Evolutionary conservation across 2,888 invertebrate species (phyloP).

Genomic region (Drosophila cognata): DNA sequence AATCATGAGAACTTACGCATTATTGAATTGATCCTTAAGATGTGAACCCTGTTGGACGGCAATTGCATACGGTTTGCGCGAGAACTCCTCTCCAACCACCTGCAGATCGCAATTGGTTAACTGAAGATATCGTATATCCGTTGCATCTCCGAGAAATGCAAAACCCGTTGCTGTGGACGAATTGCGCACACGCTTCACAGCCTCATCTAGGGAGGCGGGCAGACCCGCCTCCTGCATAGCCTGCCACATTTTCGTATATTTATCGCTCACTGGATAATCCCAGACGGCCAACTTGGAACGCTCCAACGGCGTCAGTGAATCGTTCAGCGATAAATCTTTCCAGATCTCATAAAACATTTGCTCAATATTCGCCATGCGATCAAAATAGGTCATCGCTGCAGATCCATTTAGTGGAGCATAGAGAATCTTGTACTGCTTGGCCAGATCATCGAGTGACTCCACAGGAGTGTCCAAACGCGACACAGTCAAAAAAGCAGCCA

Average conservation of each 20-base stretch:
- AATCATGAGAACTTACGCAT: conserved; percentile 89
- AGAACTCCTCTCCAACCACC: conserved; percentile 98
- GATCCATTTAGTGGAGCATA: conserved; percentile 96
- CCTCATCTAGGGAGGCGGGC: conserved; percentile 92
- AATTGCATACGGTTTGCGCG: conserved; percentile 97
- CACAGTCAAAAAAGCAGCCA: conserved; percentile 98
- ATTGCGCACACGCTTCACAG: conserved; percentile 90
- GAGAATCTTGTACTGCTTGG: conserved; percentile 97
- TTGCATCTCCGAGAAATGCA: conserved; percentile 97
- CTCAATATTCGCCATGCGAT: conserved; percentile 98
- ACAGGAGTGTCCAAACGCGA: conserved; percentile 96
- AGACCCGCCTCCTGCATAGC: conserved; percentile 94
- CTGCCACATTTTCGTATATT: conserved; percentile 99
- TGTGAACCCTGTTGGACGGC: conserved; percentile 98
- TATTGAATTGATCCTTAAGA: conserved; percentile 96
- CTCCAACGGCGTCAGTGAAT: conserved; percentile 94
- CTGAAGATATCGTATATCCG: conserved; percentile 90
- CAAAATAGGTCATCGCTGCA: conserved; percentile 96
- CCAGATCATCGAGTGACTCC: conserved; percentile 96
- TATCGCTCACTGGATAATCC: conserved; percentile 99
- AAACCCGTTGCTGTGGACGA: conserved; percentile 92
- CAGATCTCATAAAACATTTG: conserved; percentile 98
- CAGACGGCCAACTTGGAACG: conserved; percentile 97
- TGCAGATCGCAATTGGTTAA: conserved; percentile 89
- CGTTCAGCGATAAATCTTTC: conserved; percentile 99